These are phyloP conservation scores for Etheostoma nigrum DNA, from an alignment of 2,797 vertebrate species.

Conservation along the genomic window DNA sequence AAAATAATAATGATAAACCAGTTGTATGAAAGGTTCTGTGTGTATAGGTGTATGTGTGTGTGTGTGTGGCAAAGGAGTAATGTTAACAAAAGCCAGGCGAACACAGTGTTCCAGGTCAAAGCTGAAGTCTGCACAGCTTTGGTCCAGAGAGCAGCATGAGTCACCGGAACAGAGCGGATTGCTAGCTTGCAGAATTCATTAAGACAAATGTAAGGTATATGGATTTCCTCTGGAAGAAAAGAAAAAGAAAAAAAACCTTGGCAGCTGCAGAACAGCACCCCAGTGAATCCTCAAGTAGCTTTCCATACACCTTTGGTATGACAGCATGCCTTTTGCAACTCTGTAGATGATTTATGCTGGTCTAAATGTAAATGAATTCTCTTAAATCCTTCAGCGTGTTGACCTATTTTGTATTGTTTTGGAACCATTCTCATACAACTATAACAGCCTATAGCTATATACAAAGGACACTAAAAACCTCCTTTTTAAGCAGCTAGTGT, in stretches of 20 bases:
- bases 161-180: conserved; percentile 75
- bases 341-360: conserved; percentile 45
- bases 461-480: neutral
- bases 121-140: conserved; percentile 75
- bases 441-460: neutral
- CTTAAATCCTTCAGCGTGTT: conserved; percentile 32
- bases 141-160: conserved; percentile 78
- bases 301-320: conserved; percentile 71
- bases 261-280: conserved; percentile 72
- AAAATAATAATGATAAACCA: conserved; percentile 4
- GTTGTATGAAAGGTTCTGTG: conserved; percentile 27
- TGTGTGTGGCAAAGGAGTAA: conserved; percentile 32
- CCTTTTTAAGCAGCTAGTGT: neutral
- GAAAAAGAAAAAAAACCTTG: conserved; percentile 45
- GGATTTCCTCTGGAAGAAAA: conserved; percentile 79
- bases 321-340: conserved; percentile 40
- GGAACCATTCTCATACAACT: conserved; percentile 5
- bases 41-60: conserved; percentile 32
- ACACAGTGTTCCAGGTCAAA: conserved; percentile 82
- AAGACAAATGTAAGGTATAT: conserved; percentile 84
- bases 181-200: conserved; percentile 86
- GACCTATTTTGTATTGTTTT: neutral
- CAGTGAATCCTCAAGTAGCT: conserved; percentile 77
- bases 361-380: conserved; percentile 52
- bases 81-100: conserved; percentile 67